Evolutionary conservation across 1,140 invertebrate genomes (phyloP).

Genomic region (Oncopeltus fasciatus): DNA sequence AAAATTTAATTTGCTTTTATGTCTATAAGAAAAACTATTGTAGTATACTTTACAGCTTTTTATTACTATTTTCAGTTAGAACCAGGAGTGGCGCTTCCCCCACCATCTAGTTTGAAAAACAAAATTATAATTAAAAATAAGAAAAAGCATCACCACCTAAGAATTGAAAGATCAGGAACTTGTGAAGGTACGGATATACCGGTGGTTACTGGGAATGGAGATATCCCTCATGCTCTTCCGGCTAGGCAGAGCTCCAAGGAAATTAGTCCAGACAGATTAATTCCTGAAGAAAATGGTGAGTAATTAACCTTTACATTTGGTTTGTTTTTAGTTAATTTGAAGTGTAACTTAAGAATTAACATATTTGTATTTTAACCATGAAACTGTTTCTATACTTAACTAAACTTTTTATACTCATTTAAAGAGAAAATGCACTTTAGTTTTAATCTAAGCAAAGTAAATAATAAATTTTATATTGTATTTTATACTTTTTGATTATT

Average conservation of each 20-base stretch:
- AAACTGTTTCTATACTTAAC: too few relatives aligned
- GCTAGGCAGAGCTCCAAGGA: conserved; percentile 48
- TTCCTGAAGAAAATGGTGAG: conserved; percentile 33
- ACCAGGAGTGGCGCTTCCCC: conserved; percentile 65
- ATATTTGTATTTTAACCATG: too few relatives aligned
- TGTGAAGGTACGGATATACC: conserved; percentile 22
- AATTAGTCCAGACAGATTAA: conserved; percentile 36
- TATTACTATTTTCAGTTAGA: conserved; percentile 41
- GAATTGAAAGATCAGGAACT: conserved; percentile 25
- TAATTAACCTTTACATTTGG: background rate
- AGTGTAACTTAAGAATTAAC: background rate
- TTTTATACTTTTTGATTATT: too few relatives aligned
- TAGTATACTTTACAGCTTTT: too few relatives aligned
- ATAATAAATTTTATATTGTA: too few relatives aligned
- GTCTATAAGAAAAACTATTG: too few relatives aligned
- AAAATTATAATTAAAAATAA: conserved; percentile 98
- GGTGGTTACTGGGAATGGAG: conserved; percentile 40
- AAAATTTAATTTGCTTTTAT: too few relatives aligned
- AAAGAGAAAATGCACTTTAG: too few relatives aligned
- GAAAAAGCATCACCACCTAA: conserved; percentile 74
- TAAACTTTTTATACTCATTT: too few relatives aligned
- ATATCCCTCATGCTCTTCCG: conserved; percentile 39
- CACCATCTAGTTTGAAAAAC: conserved; percentile 64
- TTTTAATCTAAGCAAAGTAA: too few relatives aligned
- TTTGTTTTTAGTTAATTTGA: background rate